These are phyloP conservation scores for Cantharis rustica DNA, from an alignment of 2,888 invertebrate genomes.

Conservation along the genomic window DNA sequence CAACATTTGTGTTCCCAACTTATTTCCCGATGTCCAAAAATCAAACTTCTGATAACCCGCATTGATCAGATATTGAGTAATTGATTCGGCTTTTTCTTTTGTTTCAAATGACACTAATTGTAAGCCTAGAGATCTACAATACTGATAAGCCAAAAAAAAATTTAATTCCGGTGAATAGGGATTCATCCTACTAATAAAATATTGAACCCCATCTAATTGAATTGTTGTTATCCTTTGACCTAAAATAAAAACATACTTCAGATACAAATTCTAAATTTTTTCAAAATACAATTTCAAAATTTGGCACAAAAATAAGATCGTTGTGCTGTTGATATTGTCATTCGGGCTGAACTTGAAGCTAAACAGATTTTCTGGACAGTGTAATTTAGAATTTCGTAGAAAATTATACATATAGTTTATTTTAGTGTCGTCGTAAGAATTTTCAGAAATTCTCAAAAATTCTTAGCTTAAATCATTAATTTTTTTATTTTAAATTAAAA, in stretches of 20 bases:
- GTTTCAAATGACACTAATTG: conserved; percentile 86
- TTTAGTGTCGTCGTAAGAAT: too few relatives aligned
- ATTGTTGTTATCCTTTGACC: conserved; percentile 87
- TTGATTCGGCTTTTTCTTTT: conserved; percentile 83
- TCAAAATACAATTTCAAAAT: too few relatives aligned
- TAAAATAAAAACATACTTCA: conserved; percentile 56
- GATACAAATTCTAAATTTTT: too few relatives aligned
- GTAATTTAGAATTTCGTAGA: too few relatives aligned
- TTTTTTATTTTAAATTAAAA: too few relatives aligned
- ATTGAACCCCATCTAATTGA: conserved; percentile 83
- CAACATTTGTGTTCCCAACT: conserved; percentile 84
- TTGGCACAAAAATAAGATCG: too few relatives aligned
- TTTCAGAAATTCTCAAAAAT: too few relatives aligned
- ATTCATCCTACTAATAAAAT: conserved; percentile 86
- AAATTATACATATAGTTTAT: too few relatives aligned
- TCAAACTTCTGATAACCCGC: conserved; percentile 83
- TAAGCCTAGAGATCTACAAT: conserved; percentile 83
- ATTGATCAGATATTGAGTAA: conserved; percentile 80
- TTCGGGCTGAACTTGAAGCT: too few relatives aligned
- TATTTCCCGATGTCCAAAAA: conserved; percentile 89
- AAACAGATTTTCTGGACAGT: too few relatives aligned
- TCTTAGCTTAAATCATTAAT: too few relatives aligned
- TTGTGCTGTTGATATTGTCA: too few relatives aligned
- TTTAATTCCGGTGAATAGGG: conserved; percentile 85
- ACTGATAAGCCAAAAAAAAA: conserved; percentile 86